Percentiles rank a stretch among this genome's conserved stretches.
phyloP scores from a whole-genome alignment of 2,888 invertebrate genomes.

The Dascillus cervinus region DNA sequence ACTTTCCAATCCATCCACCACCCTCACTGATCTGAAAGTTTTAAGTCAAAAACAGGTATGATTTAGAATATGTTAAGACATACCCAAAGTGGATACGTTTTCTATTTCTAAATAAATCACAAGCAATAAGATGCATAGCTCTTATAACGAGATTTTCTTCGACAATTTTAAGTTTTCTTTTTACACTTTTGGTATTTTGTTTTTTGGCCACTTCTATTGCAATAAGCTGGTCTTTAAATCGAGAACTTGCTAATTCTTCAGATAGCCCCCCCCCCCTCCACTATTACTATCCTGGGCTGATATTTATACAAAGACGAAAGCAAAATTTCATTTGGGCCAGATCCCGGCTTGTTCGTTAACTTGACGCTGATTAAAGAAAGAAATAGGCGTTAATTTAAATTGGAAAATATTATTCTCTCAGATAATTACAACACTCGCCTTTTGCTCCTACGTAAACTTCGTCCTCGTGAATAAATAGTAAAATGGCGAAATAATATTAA shows the following conservation, averaged over 20 bases:
- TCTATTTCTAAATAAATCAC: no score
- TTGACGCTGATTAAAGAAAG: constrained; percentile 78
- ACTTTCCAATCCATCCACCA: constrained; percentile 33
- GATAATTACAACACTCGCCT: no score
- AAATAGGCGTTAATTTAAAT: no score
- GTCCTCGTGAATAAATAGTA: no score
- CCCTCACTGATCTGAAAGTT: no score
- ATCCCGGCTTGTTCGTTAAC: constrained; percentile 79
- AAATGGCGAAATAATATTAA: no score
- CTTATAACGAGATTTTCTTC: constrained; percentile 3
- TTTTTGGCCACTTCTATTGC: constrained; percentile 2
- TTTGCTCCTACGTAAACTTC: no score
- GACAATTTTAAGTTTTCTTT: constrained; percentile 5
- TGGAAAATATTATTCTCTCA: no score
- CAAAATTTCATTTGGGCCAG: constrained; percentile 73
- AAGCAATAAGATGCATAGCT: no score
- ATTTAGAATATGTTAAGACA: no score
- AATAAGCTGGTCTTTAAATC: constrained; percentile 2
- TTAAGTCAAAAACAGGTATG: no score
- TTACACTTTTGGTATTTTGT: constrained; percentile 5
- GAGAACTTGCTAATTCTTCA: not conserved
- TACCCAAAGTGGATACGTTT: no score
- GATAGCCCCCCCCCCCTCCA: constrained; percentile 52
- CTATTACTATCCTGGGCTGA: constrained; percentile 80
- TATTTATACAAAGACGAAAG: constrained; percentile 98